Percentiles rank a stretch among this genome's conserved stretches.
Conservation (phyloP, 2,797 vertebrate genomes). For the Denticeps clupeoides region DNA sequence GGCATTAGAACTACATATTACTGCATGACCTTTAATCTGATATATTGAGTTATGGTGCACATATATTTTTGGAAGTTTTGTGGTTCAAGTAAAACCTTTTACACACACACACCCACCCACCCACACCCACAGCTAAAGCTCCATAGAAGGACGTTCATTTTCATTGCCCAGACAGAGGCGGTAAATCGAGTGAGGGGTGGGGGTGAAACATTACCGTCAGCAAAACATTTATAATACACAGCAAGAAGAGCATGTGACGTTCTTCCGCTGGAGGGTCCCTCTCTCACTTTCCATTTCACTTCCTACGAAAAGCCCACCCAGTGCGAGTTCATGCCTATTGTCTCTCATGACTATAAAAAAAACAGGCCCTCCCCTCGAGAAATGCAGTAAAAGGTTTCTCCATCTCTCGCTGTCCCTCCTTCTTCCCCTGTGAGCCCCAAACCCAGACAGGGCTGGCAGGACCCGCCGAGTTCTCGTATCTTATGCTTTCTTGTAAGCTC, state of each 20-base stretch:
- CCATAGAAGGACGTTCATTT: no score
- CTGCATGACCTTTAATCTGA: no score
- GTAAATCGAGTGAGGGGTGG: background rate
- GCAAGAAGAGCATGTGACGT: constrained; percentile 40
- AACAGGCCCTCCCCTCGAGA: constrained; percentile 28
- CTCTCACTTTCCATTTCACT: constrained; percentile 18
- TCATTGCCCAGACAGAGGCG: constrained; percentile 30
- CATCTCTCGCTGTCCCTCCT: constrained; percentile 16
- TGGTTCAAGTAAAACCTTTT: no score
- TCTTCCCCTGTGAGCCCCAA: constrained; percentile 25
- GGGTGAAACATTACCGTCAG: constrained; percentile 45
- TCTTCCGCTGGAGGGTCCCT: constrained; percentile 48
- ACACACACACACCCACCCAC: no score
- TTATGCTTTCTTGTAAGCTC: constrained; percentile 45
- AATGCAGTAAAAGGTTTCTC: constrained; percentile 46
- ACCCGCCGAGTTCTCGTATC: constrained; percentile 42
- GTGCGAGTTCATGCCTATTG: no score
- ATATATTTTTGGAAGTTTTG: no score
- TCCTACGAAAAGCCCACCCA: no score
- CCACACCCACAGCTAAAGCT: no score
- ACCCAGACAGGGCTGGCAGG: constrained; percentile 20
- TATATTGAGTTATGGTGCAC: no score
- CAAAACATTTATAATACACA: constrained; percentile 58
- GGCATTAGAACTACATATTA: no score
- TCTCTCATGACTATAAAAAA: no score